A percentile compares a stretch with the other conserved stretches of the same genome.
Conservation (phyloP, 1,140 invertebrate genomes). For the Homarus americanus region DNA sequence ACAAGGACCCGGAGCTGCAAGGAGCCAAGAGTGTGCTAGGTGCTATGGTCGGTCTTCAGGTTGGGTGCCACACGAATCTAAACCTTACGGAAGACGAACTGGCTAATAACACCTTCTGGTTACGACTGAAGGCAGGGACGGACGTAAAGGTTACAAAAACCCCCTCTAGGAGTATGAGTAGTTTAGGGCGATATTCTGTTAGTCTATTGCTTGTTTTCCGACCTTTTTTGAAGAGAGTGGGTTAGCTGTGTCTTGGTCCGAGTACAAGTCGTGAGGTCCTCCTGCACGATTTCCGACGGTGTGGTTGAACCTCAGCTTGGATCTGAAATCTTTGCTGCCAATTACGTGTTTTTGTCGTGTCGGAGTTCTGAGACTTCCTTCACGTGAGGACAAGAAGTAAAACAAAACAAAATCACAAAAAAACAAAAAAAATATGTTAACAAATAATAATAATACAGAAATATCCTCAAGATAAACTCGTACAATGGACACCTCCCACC, state of each 20-base stretch:
- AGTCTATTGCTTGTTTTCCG: conserved; percentile 30
- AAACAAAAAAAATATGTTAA: no score
- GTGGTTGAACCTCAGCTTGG: conserved; percentile 11
- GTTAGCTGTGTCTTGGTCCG: conserved; percentile 4
- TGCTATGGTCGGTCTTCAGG: conserved; percentile 43
- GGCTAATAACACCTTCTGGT: not conserved
- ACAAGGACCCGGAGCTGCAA: conserved; percentile 13
- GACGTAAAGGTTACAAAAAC: conserved; percentile 30
- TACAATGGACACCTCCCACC: not conserved
- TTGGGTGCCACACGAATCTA: conserved; percentile 17
- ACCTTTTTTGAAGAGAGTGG: not conserved
- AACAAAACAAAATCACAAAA: no score
- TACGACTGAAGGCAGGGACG: not conserved
- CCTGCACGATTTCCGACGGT: conserved; percentile 25
- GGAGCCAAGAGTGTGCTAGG: conserved; percentile 14
- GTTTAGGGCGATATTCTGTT: conserved; percentile 52
- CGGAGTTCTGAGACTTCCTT: conserved; percentile 41
- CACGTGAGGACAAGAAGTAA: conserved; percentile 38
- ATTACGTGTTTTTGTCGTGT: conserved; percentile 59
- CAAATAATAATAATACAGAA: not conserved
- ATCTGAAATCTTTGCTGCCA: conserved; percentile 59
- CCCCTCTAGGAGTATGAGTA: conserved; percentile 30
- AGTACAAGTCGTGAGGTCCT: conserved; percentile 18
- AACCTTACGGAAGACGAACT: conserved; percentile 25
- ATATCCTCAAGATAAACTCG: conserved; percentile 1